Base-by-base conservation (phyloP, 2,888 invertebrate species). In the Parnassius glacialis region DNA sequence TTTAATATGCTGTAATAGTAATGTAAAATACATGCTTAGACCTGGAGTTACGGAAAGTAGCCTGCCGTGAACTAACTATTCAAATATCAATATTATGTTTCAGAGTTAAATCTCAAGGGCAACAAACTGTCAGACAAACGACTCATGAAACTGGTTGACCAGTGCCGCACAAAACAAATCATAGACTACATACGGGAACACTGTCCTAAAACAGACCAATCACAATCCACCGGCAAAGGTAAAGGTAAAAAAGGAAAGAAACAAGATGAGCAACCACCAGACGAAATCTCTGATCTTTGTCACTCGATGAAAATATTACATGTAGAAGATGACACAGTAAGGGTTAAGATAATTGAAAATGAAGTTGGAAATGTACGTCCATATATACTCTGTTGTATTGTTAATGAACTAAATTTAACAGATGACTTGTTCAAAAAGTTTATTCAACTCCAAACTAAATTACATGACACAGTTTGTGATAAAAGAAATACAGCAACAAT, bases 401-500 rank as follows among this genome's bases (percentile, higher is more conserved):
- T 97, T 0, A 92, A 90, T 61, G 92, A 94, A 68, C 70, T 96
- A 11, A 82, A 86, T 50, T 94, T 97, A 69, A 93, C 91, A 1
- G 93, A 94, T 34, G 88, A 88, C 0, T 89, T 84, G n/a, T 94
- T 95, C 68, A 96, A 95, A 78, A 94, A 94, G 78, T 97, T 97
- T 72, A 95, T 97, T 66, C 94, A 95, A 74, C 75, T 96, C 73
- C 97, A 97, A 90, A 96, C 95, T 0, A 96, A 94, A 77, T 82
- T 96, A 42, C 95, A 95, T 72, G 95, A 95, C 66, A 93, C 93
- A 0, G 86, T 96, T 10, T 97, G 97, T 79, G 94, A 95, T 59
- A 96, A 96, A 76, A 90, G 97, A 69, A 95, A 95, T 72, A 85
- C 92, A 0, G 95, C 96, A 0, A 96, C 97, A 0, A 95, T 97